Conservation (phyloP, 2,888 invertebrate species). For the Lacanobia wlatinum region DNA sequence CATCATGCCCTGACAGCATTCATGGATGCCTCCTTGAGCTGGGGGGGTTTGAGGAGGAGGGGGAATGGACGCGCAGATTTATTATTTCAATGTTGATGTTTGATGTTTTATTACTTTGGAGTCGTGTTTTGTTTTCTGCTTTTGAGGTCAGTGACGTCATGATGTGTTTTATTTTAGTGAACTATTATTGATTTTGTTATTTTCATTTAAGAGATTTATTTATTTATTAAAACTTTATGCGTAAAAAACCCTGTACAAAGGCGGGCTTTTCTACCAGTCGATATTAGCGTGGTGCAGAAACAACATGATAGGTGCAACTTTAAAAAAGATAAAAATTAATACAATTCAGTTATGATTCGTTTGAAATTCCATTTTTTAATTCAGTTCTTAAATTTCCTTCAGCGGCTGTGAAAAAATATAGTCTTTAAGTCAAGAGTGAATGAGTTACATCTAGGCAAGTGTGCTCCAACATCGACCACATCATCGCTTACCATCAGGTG, state of each 20-base stretch:
- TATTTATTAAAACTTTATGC: not conserved
- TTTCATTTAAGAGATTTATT: not conserved
- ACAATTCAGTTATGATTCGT: not conserved
- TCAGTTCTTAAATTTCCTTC: not conserved
- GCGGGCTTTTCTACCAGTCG: not conserved
- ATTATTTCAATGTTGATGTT: slow-evolving; percentile 87
- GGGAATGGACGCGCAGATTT: slow-evolving; percentile 80
- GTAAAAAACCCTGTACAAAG: too few species aligned
- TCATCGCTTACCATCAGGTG: too few species aligned
- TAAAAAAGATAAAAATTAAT: not conserved
- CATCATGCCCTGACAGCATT: slow-evolving; percentile 93
- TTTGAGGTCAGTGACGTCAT: slow-evolving; percentile 40
- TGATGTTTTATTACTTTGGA: slow-evolving; percentile 78
- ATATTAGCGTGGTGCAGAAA: too few species aligned
- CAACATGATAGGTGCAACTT: too few species aligned
- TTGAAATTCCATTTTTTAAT: too few species aligned
- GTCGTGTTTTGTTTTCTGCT: slow-evolving; percentile 51
- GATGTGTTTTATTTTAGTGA: not conserved
- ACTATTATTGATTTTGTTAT: not conserved
- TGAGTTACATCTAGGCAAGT: too few species aligned
- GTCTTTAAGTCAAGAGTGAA: too few species aligned
- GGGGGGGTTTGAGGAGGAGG: slow-evolving; percentile 60
- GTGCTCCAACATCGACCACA: too few species aligned
- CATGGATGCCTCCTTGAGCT: slow-evolving; percentile 88
- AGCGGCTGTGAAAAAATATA: too few species aligned